These are phyloP conservation scores for Acromyrmex charruanus DNA, from an alignment of 1,140 invertebrate species.

Conservation along the genomic window DNA sequence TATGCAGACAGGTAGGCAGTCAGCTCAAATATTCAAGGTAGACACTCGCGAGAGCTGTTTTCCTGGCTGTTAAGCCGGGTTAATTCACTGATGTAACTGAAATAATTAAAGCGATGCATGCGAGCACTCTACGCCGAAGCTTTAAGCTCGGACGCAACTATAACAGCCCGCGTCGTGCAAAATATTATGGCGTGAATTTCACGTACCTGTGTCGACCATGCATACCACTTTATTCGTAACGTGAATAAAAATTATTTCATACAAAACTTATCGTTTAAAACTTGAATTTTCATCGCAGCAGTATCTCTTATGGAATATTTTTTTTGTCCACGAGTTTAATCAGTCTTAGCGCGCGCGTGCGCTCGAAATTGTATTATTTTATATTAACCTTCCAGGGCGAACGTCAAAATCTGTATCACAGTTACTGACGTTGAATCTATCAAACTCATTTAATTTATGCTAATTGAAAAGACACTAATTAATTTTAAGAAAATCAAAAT, in stretches of 20 bases:
- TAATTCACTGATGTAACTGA: slow-evolving; percentile 73
- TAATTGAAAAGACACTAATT: too few relatives aligned
- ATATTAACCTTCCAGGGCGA: too few relatives aligned
- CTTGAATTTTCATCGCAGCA: background rate
- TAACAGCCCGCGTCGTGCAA: slow-evolving; percentile 14
- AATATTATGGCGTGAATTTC: slow-evolving; percentile 5
- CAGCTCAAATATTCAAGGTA: slow-evolving; percentile 58
- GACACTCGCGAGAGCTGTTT: slow-evolving; percentile 66
- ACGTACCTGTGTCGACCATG: background rate
- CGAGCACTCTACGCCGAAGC: slow-evolving; percentile 44
- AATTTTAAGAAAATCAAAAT: too few relatives aligned
- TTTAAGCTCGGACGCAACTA: slow-evolving; percentile 59
- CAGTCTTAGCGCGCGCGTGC: background rate
- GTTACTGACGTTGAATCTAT: too few relatives aligned
- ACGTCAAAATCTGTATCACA: too few relatives aligned
- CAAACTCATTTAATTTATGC: too few relatives aligned
- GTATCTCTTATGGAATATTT: background rate
- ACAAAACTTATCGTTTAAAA: background rate
- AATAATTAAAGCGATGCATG: slow-evolving; percentile 75
- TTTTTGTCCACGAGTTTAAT: background rate
- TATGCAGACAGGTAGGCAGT: slow-evolving; percentile 7
- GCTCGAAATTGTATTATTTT: background rate
- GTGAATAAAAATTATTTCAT: background rate
- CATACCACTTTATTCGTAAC: background rate
- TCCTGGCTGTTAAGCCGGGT: slow-evolving; percentile 66